Base-by-base conservation (phyloP, 2,888 invertebrate species). In the Sesia apiformis region DNA sequence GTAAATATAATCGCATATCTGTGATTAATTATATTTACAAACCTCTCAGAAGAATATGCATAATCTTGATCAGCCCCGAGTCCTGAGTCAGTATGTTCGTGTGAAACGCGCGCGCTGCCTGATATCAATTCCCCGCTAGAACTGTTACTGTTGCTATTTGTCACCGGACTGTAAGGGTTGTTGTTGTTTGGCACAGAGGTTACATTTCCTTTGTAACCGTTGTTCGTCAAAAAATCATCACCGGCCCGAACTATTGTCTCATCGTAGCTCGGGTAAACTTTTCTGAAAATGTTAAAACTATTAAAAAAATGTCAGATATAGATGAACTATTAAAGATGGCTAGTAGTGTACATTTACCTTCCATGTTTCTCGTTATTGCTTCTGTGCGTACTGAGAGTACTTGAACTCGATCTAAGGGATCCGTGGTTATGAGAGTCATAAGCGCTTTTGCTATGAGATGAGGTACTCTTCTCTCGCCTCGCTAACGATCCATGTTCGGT, bases 51-150 rank as follows among this genome's bases (percentile, higher is more conserved):
- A 59, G 92, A 92, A 78, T 93, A 93, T 43, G 93, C 92, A 73
- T 93, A 94, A 67, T 94, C 94, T 76, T 94, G 94, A 78, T 94
- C 94, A 23, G 93, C 93, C 51, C 94, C 94, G 4, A 94, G 82
- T 0, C 94, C 94, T 0, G 94, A 94, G 76, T 94, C 94, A 0
- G 94, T 94, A 68, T 94, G 94, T 67, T 94, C 94, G 63, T 94
- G 94, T 39, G 93, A 94, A 42, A 93, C 92, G 60, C 93, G 77
- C 8, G 91, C 81, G 60, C 89, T 90, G 46, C 88, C 88, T 7
- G 84, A 78, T 58, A 90, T 90, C 55, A 90, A 75, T 62, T 90
- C 90, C 7, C 90, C 90, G 56, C 90, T 90, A 43, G 90, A 90
- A 60, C 90, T 90, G 65, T 90, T 90, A 63, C 90, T 90, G 69